Percentiles rank a stretch among this genome's conserved stretches.
phyloP scores from a whole-genome alignment of 30 jellyfish, hydroid and myxozoan species.

The Pelagia noctiluca region DNA sequence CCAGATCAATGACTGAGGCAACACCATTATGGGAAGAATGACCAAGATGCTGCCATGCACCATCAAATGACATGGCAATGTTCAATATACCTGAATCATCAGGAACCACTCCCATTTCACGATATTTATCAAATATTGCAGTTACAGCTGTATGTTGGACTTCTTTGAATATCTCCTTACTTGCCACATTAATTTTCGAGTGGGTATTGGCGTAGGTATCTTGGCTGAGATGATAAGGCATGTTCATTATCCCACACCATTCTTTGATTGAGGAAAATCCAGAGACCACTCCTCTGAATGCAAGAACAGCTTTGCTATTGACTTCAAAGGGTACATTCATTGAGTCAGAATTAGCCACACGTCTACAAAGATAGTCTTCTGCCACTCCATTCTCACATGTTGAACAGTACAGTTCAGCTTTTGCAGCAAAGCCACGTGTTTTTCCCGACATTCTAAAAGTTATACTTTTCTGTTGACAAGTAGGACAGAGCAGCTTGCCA shows the following conservation, averaged over 20 bases:
- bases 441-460: too few species aligned
- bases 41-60: too few species aligned
- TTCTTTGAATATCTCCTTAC: conserved; percentile 1
- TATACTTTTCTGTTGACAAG: too few species aligned
- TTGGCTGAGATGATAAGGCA: conserved; percentile 19
- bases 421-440: too few species aligned
- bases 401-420: too few species aligned
- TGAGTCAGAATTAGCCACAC: too few species aligned
- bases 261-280: conserved; percentile 28
- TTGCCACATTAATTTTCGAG: conserved; percentile 2
- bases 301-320: background rate
- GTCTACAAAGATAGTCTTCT: too few species aligned
- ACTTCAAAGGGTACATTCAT: conserved; percentile 29
- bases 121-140: conserved; percentile 6
- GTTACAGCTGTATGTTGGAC: background rate
- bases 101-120: conserved; percentile 2
- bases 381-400: too few species aligned
- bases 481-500: too few species aligned
- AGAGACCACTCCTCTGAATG: conserved; percentile 35
- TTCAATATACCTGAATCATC: conserved; percentile 22
- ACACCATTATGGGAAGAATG: too few species aligned
- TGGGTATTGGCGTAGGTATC: conserved; percentile 6
- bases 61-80: conserved; percentile 41
- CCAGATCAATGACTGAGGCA: background rate
- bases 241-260: conserved; percentile 33